phyloP scores from a whole-genome alignment of 2,797 vertebrate species.

The Geotrypetes seraphini region DNA sequence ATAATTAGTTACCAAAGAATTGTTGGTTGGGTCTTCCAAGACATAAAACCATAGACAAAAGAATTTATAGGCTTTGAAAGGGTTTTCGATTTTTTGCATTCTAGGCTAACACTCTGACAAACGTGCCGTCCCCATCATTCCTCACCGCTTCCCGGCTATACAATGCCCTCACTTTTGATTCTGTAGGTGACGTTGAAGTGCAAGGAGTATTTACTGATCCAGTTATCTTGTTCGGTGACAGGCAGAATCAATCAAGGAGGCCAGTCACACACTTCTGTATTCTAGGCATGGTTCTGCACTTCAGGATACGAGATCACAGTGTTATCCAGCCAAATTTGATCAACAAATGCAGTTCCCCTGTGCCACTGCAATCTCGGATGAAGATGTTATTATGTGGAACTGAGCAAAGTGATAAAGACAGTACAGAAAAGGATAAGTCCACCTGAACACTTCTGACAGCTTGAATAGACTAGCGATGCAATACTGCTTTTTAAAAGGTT shows the following conservation, averaged over 20 bases:
- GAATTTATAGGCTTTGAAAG: slow-evolving; percentile 14
- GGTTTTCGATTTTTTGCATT: slow-evolving; percentile 18
- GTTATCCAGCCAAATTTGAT: slow-evolving; percentile 91
- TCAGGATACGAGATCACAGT: slow-evolving; percentile 70
- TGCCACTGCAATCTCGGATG: slow-evolving; percentile 87
- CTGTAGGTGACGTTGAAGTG: slow-evolving; percentile 65
- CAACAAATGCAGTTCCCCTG: slow-evolving; percentile 86
- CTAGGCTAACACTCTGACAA: slow-evolving; percentile 42
- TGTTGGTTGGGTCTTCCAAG: too few relatives aligned
- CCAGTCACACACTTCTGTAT: slow-evolving; percentile 59
- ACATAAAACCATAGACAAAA: slow-evolving; percentile 38
- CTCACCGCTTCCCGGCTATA: slow-evolving; percentile 49
- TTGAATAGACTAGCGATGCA: slow-evolving; percentile 40
- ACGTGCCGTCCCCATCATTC: slow-evolving; percentile 65
- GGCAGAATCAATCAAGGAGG: slow-evolving; percentile 83
- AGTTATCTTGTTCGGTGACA: slow-evolving; percentile 94
- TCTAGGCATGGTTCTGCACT: slow-evolving; percentile 70
- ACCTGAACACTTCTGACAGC: slow-evolving; percentile 60
- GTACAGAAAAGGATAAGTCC: slow-evolving; percentile 52
- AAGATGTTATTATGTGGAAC: slow-evolving; percentile 92
- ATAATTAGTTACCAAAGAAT: too few relatives aligned
- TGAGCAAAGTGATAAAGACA: slow-evolving; percentile 84
- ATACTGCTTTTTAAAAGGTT: slow-evolving; percentile 35
- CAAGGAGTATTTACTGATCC: slow-evolving; percentile 85
- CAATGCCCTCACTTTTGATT: slow-evolving; percentile 62